Evolutionary conservation across 2,113 vertebrate genomes (phyloP).

Genomic region (Dinomys branickii): DNA sequence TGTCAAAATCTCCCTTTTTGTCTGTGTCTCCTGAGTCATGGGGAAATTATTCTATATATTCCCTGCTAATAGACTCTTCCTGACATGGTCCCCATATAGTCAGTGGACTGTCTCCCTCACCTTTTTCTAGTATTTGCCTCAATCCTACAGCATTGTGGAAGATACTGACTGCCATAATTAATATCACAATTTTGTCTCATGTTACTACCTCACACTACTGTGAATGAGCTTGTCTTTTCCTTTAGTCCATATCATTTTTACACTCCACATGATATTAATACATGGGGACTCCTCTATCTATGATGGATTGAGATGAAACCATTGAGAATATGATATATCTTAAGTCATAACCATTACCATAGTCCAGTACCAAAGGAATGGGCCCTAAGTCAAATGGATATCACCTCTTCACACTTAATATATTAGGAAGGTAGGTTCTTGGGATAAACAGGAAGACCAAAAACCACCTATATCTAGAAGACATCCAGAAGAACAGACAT

Average conservation of each 20-base stretch:
- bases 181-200: not conserved
- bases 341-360: too few species aligned
- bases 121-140: not conserved
- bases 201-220: rapidly evolving
- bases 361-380: too few species aligned
- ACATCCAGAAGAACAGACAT: too few species aligned
- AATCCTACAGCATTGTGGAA: not conserved
- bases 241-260: not conserved
- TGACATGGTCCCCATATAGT: not conserved
- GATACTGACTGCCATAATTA: not conserved
- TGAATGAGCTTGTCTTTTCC: not conserved
- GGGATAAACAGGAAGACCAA: too few species aligned
- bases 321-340: too few species aligned
- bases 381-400: too few species aligned
- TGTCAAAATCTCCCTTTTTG: not conserved
- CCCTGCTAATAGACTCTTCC: not conserved
- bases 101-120: not conserved
- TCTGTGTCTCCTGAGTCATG: not conserved
- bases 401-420: too few species aligned
- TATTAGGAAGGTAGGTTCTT: too few species aligned
- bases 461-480: too few species aligned
- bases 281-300: not conserved
- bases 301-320: not conserved
- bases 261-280: not conserved
- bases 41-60: not conserved